Evolutionary conservation across 2,113 vertebrate species (phyloP), one percentile per base, ranked within the genome.

Genomic region (Oreochromis spilurus): DNA sequence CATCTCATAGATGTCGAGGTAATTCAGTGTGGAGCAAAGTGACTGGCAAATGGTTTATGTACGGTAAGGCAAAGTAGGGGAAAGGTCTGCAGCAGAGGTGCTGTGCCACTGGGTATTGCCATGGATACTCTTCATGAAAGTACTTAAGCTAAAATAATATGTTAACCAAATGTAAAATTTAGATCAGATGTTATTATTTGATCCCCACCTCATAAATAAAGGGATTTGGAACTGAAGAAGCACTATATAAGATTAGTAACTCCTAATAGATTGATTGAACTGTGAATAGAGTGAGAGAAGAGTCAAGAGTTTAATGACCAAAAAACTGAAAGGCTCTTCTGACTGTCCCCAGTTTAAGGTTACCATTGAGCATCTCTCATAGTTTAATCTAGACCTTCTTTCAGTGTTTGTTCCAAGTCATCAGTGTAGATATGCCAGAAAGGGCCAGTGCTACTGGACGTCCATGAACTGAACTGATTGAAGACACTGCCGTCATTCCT

Each of bases 231-330:
- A 60, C 58, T 60, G 2, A 60, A 60, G 58, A 34, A 60, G 29
- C 58, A 60, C 0, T 0, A 60, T 60, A 60, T 60, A 60, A 21
- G 55, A 29, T 58, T 60, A 0, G 0, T 19, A 60, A 60, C 58
- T 60, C 58, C 58, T 60, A 60, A 60, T 60, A 60, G 3, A 60
- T 34, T 60, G 58, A 60, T 3, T 24, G 24, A 60, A 1, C 58
- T 60, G 58, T 60, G 58, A 19, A 60, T 0, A 60, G 58, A 19
- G 1, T 11, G 58, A 60, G 16, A 60, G 29, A 60, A 60, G 5
- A 34, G 57, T 1, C 16, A 60, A 10, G 29, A 34, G 16, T 34
- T 60, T 19, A 60, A 34, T 60, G 4, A 0, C 57, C 57, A 60
- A 60, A 60, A 34, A 60, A 19, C 29, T 60, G 29, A 60, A 60